Conservation (phyloP, 2,888 invertebrate species). For the Rugalucina vietnamica region DNA sequence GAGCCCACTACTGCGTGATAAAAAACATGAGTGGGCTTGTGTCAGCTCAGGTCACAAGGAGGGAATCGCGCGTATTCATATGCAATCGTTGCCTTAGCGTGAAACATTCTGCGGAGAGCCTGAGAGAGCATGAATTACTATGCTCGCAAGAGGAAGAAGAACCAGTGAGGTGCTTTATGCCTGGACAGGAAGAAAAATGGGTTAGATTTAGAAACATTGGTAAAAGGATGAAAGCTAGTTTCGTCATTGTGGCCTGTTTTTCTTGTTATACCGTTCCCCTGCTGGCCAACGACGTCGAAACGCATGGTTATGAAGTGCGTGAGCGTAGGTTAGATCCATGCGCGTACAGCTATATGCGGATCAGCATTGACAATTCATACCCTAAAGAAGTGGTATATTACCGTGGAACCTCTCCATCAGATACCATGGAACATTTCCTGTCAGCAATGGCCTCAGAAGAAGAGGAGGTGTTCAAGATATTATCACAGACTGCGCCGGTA, state of each 20-base stretch:
- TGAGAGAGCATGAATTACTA: not conserved
- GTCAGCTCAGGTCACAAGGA: not conserved
- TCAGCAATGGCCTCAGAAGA: not conserved
- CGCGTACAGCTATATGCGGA: not conserved
- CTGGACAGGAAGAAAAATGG: not conserved
- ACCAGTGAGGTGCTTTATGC: not conserved
- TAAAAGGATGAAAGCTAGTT: not conserved
- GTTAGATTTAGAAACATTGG: not conserved
- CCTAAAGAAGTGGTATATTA: not conserved
- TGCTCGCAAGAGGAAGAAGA: not conserved
- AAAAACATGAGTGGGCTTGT: slow-evolving; percentile 3
- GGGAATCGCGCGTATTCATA: not conserved
- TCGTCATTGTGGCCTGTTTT: not conserved
- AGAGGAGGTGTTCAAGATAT: not conserved
- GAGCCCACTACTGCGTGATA: not conserved
- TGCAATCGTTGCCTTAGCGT: not conserved
- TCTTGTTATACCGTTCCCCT: not conserved
- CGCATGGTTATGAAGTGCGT: not conserved
- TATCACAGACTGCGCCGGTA: not conserved
- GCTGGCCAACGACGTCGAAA: not conserved
- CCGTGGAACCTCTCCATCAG: not conserved
- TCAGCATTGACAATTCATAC: not conserved
- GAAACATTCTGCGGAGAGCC: not conserved
- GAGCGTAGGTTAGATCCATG: slow-evolving; percentile 5
- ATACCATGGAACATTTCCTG: not conserved